Base-by-base conservation (phyloP, 2,888 invertebrate species). In the Drosophila subsilvestris region DNA sequence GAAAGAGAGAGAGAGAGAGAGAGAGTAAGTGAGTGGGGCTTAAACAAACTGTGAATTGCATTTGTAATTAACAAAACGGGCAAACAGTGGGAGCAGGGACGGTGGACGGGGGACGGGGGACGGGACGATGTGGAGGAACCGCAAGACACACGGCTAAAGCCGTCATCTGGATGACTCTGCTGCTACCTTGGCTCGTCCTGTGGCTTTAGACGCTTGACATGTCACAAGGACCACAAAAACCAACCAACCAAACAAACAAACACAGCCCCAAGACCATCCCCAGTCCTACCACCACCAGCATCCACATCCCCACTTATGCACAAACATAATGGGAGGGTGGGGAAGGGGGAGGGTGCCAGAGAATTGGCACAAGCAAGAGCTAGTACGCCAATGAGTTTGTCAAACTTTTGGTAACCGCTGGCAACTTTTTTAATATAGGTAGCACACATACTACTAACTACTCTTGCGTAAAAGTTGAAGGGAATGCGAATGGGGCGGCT, bases 341-440 rank as follows among this genome's bases (percentile, higher is more conserved):
- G n/a, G n/a, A n/a, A n/a, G n/a, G n/a, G n/a, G n/a, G n/a, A n/a
- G n/a, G n/a, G n/a, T n/a, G n/a, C n/a, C n/a, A n/a, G n/a, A n/a
- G n/a, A n/a, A n/a, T n/a, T n/a, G n/a, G n/a, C n/a, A n/a, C n/a
- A n/a, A n/a, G n/a, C 37, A 37, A 68, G 55, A 44, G 53, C 37
- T 32, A 45, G 53, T 32, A 43, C 51, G 53, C 60, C 71, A 69
- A 79, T 86, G 79, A 85, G 88, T 80, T 77, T 88, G 87, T 88
- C 86, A 86, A 37, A 86, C 84, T 84, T 61, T 53, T 54, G 74
- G 73, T 59, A 71, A 71, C 61, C 61, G 70, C 62, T 62, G 83
- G 82, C 82, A 89, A 88, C 83, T 88, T 88, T 88, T 86, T 88
- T 89, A 86, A 86, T 86, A 86, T 85, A 88, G 74, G 78, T 67